Percentiles rank a stretch among this genome's conserved stretches.
Conservation (phyloP, 2,113 vertebrate genomes). For the Boulengeromyrus knoepffleri region DNA sequence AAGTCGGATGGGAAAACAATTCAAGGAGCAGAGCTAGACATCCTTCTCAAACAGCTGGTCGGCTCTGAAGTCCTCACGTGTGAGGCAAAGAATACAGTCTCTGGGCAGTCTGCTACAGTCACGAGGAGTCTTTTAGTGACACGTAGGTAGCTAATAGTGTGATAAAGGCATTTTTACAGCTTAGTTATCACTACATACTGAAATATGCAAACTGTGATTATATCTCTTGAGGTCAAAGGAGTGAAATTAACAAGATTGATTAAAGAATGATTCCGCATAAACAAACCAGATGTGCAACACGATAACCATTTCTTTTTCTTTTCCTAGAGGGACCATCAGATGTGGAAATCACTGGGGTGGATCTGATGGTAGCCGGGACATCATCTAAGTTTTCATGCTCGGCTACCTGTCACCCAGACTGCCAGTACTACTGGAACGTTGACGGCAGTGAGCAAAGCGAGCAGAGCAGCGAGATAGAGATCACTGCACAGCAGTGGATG, state of each 20-base stretch:
- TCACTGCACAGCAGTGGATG: not conserved
- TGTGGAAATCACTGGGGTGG: not conserved
- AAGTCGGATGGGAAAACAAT: not conserved
- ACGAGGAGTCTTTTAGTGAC: not conserved
- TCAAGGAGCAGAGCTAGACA: not conserved
- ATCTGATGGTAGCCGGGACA: not conserved
- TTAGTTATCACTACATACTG: not conserved
- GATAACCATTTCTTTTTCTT: not conserved
- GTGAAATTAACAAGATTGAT: not conserved
- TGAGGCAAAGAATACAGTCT: not conserved
- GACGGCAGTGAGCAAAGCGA: not conserved
- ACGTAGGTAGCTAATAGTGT: not conserved
- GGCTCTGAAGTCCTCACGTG: not conserved
- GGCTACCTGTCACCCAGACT: slow-evolving; percentile 5
- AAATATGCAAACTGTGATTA: not conserved
- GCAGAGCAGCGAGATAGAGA: not conserved
- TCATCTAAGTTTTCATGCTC: not conserved
- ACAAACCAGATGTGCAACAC: not conserved
- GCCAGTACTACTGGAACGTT: not conserved
- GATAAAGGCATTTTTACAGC: not conserved
- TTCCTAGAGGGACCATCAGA: not conserved
- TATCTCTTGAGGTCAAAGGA: not conserved
- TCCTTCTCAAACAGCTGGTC: not conserved
- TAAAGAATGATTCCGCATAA: not conserved
- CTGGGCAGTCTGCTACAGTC: not conserved